Percentiles rank a stretch among this genome's conserved stretches.
Conservation (phyloP, 2,113 vertebrate species). For the Hippocampus abdominalis region DNA sequence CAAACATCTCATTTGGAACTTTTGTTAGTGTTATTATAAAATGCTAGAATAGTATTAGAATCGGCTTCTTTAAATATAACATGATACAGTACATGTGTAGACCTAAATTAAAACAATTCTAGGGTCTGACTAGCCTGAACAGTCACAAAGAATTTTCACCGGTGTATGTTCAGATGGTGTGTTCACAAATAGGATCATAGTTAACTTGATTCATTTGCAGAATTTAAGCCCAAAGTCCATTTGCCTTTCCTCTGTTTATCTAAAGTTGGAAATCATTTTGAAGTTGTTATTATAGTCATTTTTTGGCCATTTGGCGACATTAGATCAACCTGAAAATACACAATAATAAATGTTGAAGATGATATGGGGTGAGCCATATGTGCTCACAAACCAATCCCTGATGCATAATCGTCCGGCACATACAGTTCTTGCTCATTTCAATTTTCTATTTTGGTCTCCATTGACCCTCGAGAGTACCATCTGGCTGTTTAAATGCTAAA, state of each 20-base stretch:
- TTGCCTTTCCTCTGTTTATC: neutral
- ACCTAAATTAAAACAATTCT: neutral
- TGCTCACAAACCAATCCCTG: neutral
- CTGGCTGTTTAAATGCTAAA: slow-evolving; percentile 3
- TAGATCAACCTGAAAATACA: neutral
- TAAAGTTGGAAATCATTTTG: neutral
- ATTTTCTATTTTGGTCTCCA: neutral
- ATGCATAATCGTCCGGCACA: neutral
- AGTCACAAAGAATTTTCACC: neutral
- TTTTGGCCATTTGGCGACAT: neutral
- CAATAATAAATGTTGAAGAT: neutral
- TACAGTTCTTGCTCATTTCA: neutral
- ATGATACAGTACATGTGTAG: neutral
- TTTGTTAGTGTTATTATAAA: neutral
- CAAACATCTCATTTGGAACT: slow-evolving; percentile 27
- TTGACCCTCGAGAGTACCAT: neutral
- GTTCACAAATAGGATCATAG: neutral
- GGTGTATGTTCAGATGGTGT: neutral
- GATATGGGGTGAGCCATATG: neutral
- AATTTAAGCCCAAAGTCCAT: neutral
- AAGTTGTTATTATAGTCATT: neutral
- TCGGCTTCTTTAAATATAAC: neutral
- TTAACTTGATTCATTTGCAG: neutral
- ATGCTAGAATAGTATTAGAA: neutral
- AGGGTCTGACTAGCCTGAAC: neutral